Percentiles rank a stretch among this genome's conserved stretches.
These are phyloP conservation scores for Chesias legatella DNA, from an alignment of 2,888 invertebrate genomes.

Conservation along the genomic window DNA sequence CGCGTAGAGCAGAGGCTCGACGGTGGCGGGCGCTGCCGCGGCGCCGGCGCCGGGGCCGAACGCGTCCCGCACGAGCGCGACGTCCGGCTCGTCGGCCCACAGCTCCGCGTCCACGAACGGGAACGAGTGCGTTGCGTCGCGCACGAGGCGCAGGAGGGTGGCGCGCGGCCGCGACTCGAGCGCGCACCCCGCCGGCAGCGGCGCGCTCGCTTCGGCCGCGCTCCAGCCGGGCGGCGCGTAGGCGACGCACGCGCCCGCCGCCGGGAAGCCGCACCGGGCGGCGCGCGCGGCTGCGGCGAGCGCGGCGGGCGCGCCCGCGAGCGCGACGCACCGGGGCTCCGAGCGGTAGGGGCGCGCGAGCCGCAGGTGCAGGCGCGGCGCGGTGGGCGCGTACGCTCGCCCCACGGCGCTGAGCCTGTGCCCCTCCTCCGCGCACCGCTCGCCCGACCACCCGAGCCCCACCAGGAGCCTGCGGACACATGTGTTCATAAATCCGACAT, in stretches of 20 bases:
- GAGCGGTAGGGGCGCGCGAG: too few relatives aligned
- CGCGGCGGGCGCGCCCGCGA: not conserved
- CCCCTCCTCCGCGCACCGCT: too few relatives aligned
- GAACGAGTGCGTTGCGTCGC: constrained; percentile 19
- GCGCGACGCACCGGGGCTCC: too few relatives aligned
- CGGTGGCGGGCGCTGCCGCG: not conserved
- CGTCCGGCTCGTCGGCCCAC: constrained; percentile 23
- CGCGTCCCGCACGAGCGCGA: constrained; percentile 1
- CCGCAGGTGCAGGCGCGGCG: too few relatives aligned
- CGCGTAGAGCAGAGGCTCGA: not conserved
- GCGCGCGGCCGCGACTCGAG: constrained; percentile 2
- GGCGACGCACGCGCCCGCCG: not conserved
- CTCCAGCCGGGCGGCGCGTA: not conserved
- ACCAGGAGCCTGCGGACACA: too few relatives aligned
- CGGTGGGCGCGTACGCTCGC: too few relatives aligned
- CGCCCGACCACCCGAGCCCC: too few relatives aligned
- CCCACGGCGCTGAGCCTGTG: too few relatives aligned
- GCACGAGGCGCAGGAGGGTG: constrained; percentile 3
- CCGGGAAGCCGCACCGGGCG: not conserved
- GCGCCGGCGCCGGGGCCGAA: not conserved
- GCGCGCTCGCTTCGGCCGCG: not conserved
- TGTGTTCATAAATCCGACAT: too few relatives aligned
- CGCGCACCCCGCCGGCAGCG: not conserved
- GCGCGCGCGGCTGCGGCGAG: constrained; percentile 1
- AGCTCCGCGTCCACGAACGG: constrained; percentile 40